Percentiles rank a stretch among this genome's conserved stretches.
These are phyloP conservation scores for Ametastegia equiseti DNA, from an alignment of 2,888 invertebrate species.

Conservation along the genomic window DNA sequence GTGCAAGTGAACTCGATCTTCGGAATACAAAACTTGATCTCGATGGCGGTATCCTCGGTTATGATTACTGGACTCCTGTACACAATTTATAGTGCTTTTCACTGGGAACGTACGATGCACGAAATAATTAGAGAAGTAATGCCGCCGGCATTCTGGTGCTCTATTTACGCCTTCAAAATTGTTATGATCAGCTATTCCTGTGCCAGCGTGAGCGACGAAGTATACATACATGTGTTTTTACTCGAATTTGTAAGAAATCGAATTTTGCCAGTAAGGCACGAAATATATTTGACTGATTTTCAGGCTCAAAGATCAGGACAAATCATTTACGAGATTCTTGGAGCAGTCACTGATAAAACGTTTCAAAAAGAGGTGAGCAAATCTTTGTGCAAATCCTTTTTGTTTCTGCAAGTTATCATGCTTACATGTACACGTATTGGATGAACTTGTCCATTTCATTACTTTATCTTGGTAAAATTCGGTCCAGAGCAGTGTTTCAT, in stretches of 20 bases:
- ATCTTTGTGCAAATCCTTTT: background rate
- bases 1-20: background rate
- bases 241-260: background rate
- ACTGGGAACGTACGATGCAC: background rate
- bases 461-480: background rate
- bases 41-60: conserved; percentile 19
- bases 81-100: conserved; percentile 15
- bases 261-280: background rate
- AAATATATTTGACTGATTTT: background rate
- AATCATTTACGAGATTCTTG: conserved; percentile 36
- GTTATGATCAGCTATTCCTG: conserved; percentile 5
- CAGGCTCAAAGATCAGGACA: conserved; percentile 32
- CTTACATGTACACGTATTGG: no score
- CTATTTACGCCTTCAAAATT: conserved; percentile 23
- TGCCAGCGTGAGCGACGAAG: conserved; percentile 24
- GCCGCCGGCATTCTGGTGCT: background rate
- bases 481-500: background rate
- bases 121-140: background rate
- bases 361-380: conserved; percentile 27
- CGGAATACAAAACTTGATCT: conserved; percentile 37
- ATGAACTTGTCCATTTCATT: no score
- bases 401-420: background rate
- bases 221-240: background rate
- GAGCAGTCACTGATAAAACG: background rate
- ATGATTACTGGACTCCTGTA: conserved; percentile 43